These are phyloP conservation scores for Chamaetylas fuelleborni DNA, from an alignment of 2,113 vertebrate genomes.

Conservation along the genomic window DNA sequence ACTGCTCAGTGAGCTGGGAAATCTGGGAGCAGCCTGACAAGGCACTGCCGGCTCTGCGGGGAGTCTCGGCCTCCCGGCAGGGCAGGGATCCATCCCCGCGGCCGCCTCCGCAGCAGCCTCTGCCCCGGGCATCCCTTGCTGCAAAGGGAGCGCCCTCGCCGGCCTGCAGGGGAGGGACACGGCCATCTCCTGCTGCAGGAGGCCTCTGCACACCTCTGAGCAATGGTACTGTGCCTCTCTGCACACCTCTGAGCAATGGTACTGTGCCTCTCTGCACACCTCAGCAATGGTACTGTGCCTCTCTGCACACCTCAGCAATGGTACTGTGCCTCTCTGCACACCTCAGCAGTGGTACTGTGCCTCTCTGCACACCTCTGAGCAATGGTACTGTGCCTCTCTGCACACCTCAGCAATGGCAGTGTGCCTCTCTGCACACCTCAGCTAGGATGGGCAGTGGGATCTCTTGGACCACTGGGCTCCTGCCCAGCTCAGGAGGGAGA, in stretches of 20 bases:
- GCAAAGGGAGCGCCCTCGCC: accelerated
- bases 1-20: slow-evolving; percentile 23
- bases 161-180: accelerated
- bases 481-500: not conserved
- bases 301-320: too few species aligned
- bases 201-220: not conserved
- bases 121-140: not conserved
- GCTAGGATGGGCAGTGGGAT: not conserved
- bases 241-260: too few species aligned
- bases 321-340: too few species aligned
- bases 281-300: too few species aligned
- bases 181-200: not conserved
- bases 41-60: not conserved
- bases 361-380: too few species aligned
- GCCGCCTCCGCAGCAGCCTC: not conserved
- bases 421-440: too few species aligned
- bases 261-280: too few species aligned
- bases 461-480: accelerated
- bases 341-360: too few species aligned
- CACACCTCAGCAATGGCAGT: not conserved
- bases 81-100: not conserved
- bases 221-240: accelerated
- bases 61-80: not conserved
- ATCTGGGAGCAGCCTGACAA: not conserved
- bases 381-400: too few species aligned